Evolutionary conservation across 64 coral and sea anemone genomes (phyloP).

Genomic region (Actinia tenebrosa): DNA sequence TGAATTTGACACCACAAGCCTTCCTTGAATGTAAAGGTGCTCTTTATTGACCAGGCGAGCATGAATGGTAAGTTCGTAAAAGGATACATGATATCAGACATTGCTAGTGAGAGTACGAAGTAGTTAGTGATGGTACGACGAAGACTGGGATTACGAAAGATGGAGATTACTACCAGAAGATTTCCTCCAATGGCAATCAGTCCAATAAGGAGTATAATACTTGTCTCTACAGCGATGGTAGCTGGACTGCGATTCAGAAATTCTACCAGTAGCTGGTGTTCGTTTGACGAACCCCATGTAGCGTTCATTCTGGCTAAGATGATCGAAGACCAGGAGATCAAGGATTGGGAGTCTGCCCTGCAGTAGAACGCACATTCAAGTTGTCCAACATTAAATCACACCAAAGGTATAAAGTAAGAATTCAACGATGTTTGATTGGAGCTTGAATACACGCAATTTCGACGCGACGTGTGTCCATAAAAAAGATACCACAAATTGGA

Average conservation of each 20-base stretch:
- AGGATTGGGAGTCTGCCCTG: too few relatives aligned
- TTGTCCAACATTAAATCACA: too few relatives aligned
- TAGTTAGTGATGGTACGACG: conserved; percentile 50
- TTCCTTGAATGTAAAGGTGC: background rate
- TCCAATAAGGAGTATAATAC: conserved; percentile 29
- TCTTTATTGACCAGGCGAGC: background rate
- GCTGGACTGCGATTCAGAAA: background rate
- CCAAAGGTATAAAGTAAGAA: too few relatives aligned
- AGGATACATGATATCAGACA: conserved; percentile 11
- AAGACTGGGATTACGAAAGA: conserved; percentile 35
- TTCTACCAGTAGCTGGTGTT: background rate
- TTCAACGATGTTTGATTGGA: too few relatives aligned
- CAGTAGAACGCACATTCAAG: too few relatives aligned
- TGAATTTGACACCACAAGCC: background rate
- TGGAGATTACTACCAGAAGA: conserved; percentile 20
- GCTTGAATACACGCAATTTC: too few relatives aligned
- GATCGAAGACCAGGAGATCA: background rate
- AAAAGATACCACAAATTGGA: too few relatives aligned
- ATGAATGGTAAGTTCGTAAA: background rate
- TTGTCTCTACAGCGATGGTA: conserved; percentile 7
- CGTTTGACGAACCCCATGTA: background rate
- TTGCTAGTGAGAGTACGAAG: conserved; percentile 35
- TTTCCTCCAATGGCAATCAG: conserved; percentile 36
- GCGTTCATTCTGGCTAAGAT: background rate
- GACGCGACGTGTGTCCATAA: too few relatives aligned